phyloP scores from a whole-genome alignment of 1,140 invertebrate genomes.

The Cataglyphis hispanica region DNA sequence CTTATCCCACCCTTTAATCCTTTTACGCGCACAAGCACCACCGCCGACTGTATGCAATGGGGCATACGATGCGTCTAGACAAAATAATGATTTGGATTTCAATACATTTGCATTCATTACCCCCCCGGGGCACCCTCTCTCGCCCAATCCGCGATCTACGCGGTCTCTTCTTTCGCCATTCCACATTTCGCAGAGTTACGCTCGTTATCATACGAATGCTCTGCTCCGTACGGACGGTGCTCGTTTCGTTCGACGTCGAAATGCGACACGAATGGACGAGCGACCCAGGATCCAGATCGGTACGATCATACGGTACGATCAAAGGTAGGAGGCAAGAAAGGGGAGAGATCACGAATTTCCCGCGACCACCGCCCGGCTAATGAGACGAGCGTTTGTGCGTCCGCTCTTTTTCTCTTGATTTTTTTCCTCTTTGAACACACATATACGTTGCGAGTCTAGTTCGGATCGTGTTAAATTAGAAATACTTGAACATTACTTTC shows the following conservation, averaged over 20 bases:
- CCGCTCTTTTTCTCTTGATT: not conserved
- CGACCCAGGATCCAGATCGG: constrained; percentile 34
- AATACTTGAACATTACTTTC: not conserved
- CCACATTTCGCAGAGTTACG: constrained; percentile 75
- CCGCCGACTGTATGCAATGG: constrained; percentile 75
- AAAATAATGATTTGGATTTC: constrained; percentile 86
- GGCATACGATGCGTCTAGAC: constrained; percentile 84
- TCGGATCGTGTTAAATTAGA: constrained; percentile 1
- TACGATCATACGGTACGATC: not conserved
- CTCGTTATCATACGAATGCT: constrained; percentile 81
- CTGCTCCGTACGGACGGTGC: constrained; percentile 65
- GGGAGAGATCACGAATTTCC: constrained; percentile 19
- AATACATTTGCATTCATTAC: constrained; percentile 84
- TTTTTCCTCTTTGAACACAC: not conserved
- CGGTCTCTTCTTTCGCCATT: constrained; percentile 61
- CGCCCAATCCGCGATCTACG: constrained; percentile 15
- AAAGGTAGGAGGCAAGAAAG: not conserved
- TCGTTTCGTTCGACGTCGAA: constrained; percentile 71
- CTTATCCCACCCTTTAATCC: constrained; percentile 64
- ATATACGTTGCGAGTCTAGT: not conserved
- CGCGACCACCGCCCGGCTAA: constrained; percentile 20
- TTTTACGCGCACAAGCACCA: constrained; percentile 27
- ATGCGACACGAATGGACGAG: constrained; percentile 63
- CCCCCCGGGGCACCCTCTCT: constrained; percentile 45
- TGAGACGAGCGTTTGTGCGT: not conserved